phyloP scores from a whole-genome alignment of 2,113 vertebrate genomes.

The Hippocampus abdominalis region DNA sequence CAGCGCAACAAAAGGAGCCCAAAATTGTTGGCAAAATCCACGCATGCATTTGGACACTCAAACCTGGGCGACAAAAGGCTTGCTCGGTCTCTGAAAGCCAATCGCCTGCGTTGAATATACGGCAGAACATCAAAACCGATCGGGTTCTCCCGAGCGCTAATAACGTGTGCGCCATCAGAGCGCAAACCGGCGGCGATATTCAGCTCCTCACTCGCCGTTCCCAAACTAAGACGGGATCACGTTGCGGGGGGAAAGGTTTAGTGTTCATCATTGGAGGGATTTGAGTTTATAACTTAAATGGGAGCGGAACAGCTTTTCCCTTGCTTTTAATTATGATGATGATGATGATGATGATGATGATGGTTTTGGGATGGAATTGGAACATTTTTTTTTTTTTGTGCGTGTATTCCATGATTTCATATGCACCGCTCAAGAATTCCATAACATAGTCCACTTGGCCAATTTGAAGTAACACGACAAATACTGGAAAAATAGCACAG shows the following conservation, averaged over 20 bases:
- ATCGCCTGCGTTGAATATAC: slow-evolving; percentile 42
- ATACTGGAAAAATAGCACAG: slow-evolving; percentile 46
- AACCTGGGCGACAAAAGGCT: neutral
- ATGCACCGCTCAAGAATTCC: slow-evolving; percentile 51
- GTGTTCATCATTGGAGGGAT: slow-evolving; percentile 67
- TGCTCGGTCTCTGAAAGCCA: slow-evolving; percentile 40
- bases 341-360: slow-evolving; percentile 55
- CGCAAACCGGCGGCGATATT: slow-evolving; percentile 30
- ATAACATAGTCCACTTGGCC: slow-evolving; percentile 39
- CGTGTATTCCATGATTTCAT: slow-evolving; percentile 64
- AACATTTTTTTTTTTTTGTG: slow-evolving; percentile 47
- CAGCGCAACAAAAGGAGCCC: slow-evolving; percentile 1
- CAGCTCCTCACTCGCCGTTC: neutral
- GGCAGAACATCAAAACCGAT: slow-evolving; percentile 44
- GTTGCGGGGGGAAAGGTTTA: slow-evolving; percentile 58
- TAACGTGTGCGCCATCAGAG: slow-evolving; percentile 60
- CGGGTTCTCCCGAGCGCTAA: slow-evolving; percentile 52
- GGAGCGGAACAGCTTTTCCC: slow-evolving; percentile 54
- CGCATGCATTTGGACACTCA: neutral
- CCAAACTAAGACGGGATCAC: slow-evolving; percentile 56
- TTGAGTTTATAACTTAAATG: slow-evolving; percentile 60
- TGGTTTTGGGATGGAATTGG: slow-evolving; percentile 56
- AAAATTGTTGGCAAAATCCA: neutral
- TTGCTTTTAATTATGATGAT: slow-evolving; percentile 49
- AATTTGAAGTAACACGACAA: slow-evolving; percentile 41